These are phyloP conservation scores for Chelonus formosanus DNA, from an alignment of 2,888 invertebrate genomes.

Conservation along the genomic window DNA sequence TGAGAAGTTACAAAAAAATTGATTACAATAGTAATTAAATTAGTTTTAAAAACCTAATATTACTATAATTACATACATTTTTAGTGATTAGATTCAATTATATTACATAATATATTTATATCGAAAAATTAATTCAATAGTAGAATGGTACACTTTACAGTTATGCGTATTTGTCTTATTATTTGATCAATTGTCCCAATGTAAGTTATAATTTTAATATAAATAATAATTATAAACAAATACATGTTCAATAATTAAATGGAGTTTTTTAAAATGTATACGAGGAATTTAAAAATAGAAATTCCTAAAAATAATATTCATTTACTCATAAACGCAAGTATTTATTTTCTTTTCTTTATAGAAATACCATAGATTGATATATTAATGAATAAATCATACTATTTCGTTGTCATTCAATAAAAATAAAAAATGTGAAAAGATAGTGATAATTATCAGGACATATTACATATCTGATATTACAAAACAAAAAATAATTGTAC, in stretches of 20 bases:
- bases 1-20: background rate
- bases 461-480: slow-evolving; percentile 3
- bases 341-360: no score
- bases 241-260: no score
- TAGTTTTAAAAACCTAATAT: background rate
- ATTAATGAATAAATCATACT: background rate
- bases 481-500: background rate
- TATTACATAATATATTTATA: slow-evolving; percentile 9
- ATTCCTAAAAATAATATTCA: no score
- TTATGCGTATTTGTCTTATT: slow-evolving; percentile 4
- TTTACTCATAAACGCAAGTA: no score
- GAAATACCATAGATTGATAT: no score
- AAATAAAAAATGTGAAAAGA: background rate
- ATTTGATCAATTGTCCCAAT: background rate
- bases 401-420: slow-evolving; percentile 1
- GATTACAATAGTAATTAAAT: background rate
- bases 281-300: no score
- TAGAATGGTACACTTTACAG: background rate
- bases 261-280: no score
- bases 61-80: slow-evolving; percentile 2
- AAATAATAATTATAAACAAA: no score
- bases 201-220: no score
- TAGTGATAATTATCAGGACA: slow-evolving; percentile 1
- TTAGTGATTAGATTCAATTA: slow-evolving; percentile 13
- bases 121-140: slow-evolving; percentile 1